Evolutionary conservation across 2,797 vertebrate species (phyloP).

Genomic region (Falco naumanni): DNA sequence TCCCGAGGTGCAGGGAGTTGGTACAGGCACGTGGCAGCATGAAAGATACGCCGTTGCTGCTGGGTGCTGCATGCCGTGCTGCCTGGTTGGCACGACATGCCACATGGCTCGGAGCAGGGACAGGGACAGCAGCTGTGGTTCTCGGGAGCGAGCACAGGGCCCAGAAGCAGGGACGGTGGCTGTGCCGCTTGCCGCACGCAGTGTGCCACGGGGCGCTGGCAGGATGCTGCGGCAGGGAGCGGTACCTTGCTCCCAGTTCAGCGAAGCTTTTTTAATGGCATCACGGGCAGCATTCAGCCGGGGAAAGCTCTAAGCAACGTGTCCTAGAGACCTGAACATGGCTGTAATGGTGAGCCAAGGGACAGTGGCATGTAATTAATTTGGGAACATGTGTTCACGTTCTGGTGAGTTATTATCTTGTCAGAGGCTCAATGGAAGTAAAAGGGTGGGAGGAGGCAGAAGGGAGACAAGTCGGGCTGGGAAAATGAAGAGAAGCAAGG

Average conservation of each 20-base stretch:
- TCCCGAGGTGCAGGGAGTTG: fast-evolving
- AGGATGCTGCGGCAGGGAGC: background rate
- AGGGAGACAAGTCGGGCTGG: background rate
- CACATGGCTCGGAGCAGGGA: background rate
- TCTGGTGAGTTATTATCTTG: slow-evolving; percentile 47
- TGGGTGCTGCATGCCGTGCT: background rate
- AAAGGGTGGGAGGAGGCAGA: background rate
- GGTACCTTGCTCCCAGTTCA: background rate
- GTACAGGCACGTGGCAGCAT: fast-evolving
- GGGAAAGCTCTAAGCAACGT: background rate
- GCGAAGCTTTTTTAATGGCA: background rate
- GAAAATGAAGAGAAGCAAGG: background rate
- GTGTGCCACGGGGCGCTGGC: too few species aligned
- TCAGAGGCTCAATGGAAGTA: background rate
- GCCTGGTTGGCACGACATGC: fast-evolving
- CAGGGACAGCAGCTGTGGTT: background rate
- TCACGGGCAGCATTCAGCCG: fast-evolving
- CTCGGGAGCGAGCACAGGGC: fast-evolving
- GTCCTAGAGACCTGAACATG: background rate
- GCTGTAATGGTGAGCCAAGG: background rate
- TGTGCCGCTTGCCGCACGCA: background rate
- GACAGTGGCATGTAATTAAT: background rate
- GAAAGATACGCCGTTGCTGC: too few species aligned
- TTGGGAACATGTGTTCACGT: background rate
- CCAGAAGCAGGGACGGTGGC: fast-evolving